Percentiles rank a stretch among this genome's conserved stretches.
phyloP scores from a whole-genome alignment of 2,888 invertebrate species.

The Cheilosia variabilis region DNA sequence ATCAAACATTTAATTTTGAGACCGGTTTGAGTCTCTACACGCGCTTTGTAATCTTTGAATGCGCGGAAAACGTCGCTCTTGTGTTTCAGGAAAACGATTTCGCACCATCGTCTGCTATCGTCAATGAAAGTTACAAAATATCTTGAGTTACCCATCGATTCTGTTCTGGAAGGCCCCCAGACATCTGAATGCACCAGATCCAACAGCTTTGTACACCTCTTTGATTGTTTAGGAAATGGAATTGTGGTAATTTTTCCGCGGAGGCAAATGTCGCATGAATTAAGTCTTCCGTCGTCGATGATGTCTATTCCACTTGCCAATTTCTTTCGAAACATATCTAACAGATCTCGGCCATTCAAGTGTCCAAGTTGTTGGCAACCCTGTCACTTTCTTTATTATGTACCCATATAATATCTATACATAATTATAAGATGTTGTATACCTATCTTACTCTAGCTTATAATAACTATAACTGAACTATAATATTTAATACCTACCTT shows the following conservation, averaged over 20 bases:
- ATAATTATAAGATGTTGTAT: too few species aligned
- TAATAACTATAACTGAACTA: too few species aligned
- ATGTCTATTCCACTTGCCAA: not conserved
- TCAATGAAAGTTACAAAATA: constrained; percentile 52
- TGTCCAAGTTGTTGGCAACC: not conserved
- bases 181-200: too few species aligned
- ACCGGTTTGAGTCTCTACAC: constrained; percentile 26
- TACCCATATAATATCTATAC: too few species aligned
- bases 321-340: too few species aligned
- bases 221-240: too few species aligned
- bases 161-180: constrained; percentile 3
- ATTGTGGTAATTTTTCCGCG: too few species aligned
- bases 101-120: constrained; percentile 39
- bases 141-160: not conserved
- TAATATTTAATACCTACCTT: too few species aligned
- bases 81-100: constrained; percentile 39
- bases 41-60: constrained; percentile 34
- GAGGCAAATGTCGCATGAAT: not conserved
- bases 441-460: too few species aligned
- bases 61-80: constrained; percentile 37
- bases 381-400: too few species aligned
- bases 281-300: not conserved
- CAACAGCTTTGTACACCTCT: too few species aligned
- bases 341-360: not conserved
- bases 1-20: constrained; percentile 37